These are phyloP conservation scores for Hydropotes inermis DNA, from an alignment of 2,113 vertebrate genomes.

Conservation along the genomic window DNA sequence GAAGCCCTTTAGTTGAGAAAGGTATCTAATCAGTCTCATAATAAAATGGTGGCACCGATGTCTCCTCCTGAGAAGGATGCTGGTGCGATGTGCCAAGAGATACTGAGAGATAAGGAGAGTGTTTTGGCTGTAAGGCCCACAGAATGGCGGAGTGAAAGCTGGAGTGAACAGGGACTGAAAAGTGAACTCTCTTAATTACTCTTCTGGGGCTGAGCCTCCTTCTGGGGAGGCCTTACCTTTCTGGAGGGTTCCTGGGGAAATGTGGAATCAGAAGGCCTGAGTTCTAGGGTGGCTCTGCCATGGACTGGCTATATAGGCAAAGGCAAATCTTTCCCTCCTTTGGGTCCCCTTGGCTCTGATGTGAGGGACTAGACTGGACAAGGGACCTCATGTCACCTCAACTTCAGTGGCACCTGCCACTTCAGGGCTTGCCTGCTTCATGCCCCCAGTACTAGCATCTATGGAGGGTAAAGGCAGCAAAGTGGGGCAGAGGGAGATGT, in stretches of 20 bases:
- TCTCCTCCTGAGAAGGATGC: background rate
- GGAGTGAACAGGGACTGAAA: background rate
- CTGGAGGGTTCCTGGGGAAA: background rate
- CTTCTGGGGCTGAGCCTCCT: background rate
- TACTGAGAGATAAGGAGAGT: background rate
- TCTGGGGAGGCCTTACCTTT: background rate
- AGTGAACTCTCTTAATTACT: background rate
- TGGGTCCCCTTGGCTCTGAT: background rate
- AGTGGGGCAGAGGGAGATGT: background rate
- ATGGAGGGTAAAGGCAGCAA: background rate
- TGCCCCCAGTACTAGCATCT: background rate
- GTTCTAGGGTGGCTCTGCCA: background rate
- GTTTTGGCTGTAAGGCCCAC: background rate
- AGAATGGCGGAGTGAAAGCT: background rate
- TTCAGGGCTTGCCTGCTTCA: background rate
- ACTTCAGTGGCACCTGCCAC: background rate
- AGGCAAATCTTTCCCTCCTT: background rate
- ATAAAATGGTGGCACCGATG: rapidly evolving
- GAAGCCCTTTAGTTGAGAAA: background rate
- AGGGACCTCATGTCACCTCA: background rate
- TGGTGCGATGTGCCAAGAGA: background rate
- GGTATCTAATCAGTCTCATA: background rate
- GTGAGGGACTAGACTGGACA: background rate
- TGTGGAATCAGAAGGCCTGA: background rate
- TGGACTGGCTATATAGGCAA: background rate